phyloP scores from a whole-genome alignment of 2,113 vertebrate species.

The Cairina moschata region DNA sequence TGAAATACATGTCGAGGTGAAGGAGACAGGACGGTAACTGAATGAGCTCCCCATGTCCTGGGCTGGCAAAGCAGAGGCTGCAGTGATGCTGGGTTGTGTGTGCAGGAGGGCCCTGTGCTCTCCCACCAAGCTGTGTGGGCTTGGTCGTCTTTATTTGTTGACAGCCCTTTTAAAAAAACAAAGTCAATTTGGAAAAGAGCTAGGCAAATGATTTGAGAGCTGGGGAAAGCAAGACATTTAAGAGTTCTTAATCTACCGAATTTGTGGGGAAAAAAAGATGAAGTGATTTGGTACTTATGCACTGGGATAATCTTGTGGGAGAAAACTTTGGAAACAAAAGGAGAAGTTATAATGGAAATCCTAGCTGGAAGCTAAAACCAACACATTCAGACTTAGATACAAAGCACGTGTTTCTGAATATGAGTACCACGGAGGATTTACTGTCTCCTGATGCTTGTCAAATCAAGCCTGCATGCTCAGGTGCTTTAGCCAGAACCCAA shows the following conservation, averaged over 20 bases:
- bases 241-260: neutral
- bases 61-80: neutral
- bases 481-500: neutral
- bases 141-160: neutral
- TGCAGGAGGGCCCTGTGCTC: neutral
- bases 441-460: neutral
- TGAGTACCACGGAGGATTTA: neutral
- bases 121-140: fast-evolving
- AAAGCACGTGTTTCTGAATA: neutral
- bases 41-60: neutral
- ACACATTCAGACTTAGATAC: neutral
- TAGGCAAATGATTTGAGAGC: neutral
- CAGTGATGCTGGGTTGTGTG: neutral
- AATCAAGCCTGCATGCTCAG: fast-evolving
- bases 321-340: neutral
- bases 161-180: neutral
- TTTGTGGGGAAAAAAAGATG: neutral
- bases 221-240: neutral
- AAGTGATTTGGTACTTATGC: neutral
- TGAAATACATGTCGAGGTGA: neutral
- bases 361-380: neutral
- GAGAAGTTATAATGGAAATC: neutral
- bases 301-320: neutral
- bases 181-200: neutral
- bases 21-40: neutral